A percentile compares a stretch with the other conserved stretches of the same genome.
phyloP scores from a whole-genome alignment of 2,113 vertebrate species.

The Heliornis fulica region DNA sequence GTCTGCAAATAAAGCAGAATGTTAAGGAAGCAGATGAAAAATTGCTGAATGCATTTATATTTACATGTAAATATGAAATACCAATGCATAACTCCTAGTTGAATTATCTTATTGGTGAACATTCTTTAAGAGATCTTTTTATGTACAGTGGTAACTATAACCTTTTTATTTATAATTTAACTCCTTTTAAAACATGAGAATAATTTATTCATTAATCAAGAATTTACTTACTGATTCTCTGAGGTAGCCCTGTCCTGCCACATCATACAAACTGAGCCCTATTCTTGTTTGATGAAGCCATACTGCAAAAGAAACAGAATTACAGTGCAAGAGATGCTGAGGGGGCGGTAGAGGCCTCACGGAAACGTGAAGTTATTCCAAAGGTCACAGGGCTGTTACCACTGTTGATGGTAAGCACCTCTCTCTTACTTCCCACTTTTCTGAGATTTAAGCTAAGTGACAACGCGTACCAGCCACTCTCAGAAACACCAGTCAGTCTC shows the following conservation, averaged over 20 bases:
- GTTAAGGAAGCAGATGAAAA: background rate
- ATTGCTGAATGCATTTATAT: no score
- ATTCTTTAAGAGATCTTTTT: background rate
- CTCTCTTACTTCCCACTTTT: background rate
- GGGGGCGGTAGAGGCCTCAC: background rate
- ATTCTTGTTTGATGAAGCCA: constrained; percentile 98
- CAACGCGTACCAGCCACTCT: background rate
- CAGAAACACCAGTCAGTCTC: background rate
- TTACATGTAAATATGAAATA: background rate
- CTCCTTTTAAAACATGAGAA: background rate
- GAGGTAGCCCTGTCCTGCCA: constrained; percentile 96
- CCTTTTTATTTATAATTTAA: background rate
- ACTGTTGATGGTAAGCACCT: background rate
- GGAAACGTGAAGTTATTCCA: background rate
- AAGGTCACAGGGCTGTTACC: background rate
- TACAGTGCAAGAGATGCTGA: background rate
- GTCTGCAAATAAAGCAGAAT: background rate
- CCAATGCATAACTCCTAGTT: background rate
- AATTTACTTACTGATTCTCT: constrained; percentile 89
- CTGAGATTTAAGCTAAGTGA: background rate
- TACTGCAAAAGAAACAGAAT: constrained; percentile 71
- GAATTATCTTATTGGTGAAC: background rate
- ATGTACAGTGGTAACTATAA: background rate
- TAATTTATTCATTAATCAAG: background rate
- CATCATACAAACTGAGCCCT: constrained; percentile 96